Percentiles rank a stretch among this genome's conserved stretches.
These are phyloP conservation scores for Syrphus vitripennis DNA, from an alignment of 2,888 invertebrate genomes.

Conservation along the genomic window DNA sequence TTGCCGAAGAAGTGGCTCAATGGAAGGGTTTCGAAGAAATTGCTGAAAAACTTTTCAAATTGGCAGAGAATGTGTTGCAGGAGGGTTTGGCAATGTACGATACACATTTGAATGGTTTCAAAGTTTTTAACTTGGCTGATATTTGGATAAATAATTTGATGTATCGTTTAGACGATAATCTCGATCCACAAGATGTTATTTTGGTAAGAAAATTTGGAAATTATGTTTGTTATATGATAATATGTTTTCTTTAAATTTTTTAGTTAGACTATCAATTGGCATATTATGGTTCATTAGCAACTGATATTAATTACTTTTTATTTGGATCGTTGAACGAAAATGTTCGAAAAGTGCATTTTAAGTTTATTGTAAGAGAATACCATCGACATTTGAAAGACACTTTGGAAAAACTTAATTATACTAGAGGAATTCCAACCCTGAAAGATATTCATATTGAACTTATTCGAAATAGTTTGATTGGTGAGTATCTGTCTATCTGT, in stretches of 20 bases:
- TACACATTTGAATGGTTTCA: constrained; percentile 75
- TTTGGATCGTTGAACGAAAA: constrained; percentile 79
- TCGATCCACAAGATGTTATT: constrained; percentile 78
- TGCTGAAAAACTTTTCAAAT: constrained; percentile 78
- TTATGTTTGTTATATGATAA: neutral
- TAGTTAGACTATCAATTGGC: constrained; percentile 80
- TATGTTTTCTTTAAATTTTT: neutral
- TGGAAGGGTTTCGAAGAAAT: constrained; percentile 80
- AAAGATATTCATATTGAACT: constrained; percentile 79
- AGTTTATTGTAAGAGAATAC: constrained; percentile 78
- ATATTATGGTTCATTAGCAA: constrained; percentile 79
- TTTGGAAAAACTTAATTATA: constrained; percentile 77
- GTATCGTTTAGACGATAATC: constrained; percentile 78
- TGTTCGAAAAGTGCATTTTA: constrained; percentile 78
- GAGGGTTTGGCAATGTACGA: constrained; percentile 77
- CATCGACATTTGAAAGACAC: constrained; percentile 77
- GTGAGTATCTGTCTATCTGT: constrained; percentile 72
- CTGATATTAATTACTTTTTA: constrained; percentile 79
- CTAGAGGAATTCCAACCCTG: constrained; percentile 77
- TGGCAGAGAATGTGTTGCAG: constrained; percentile 78
- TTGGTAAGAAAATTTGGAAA: constrained; percentile 74
- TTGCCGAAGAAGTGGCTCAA: constrained; percentile 77
- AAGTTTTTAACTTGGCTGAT: constrained; percentile 79
- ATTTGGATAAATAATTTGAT: constrained; percentile 80
- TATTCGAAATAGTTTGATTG: constrained; percentile 78